Evolutionary conservation across 2,113 vertebrate genomes (phyloP).

Genomic region (Trogon surrucura): DNA sequence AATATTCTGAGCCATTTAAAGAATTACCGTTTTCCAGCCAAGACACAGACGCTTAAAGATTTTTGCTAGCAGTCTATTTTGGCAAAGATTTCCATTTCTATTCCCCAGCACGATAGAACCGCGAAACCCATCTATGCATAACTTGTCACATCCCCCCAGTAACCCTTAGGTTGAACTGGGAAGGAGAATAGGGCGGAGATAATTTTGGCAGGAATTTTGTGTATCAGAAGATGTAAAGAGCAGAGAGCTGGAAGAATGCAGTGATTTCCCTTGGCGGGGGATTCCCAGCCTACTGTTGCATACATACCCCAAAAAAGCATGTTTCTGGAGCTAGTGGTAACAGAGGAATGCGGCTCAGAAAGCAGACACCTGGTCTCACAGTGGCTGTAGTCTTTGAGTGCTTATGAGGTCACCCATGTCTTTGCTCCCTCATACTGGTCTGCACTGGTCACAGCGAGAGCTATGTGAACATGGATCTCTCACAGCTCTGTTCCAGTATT

Average conservation of each 20-base stretch:
- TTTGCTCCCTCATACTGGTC: not conserved
- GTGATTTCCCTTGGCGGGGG: not conserved
- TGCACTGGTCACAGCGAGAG: not conserved
- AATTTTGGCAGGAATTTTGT: not conserved
- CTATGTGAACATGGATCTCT: not conserved
- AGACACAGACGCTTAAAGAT: not conserved
- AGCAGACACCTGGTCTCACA: not conserved
- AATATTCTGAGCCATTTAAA: not conserved
- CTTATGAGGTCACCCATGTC: fast-evolving
- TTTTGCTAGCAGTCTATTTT: not conserved
- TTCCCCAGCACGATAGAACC: not conserved
- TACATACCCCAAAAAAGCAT: not conserved
- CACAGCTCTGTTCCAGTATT: not conserved
- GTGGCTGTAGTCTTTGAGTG: not conserved
- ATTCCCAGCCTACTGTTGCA: not conserved
- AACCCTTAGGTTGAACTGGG: not conserved
- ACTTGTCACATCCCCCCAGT: not conserved
- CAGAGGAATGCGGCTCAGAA: not conserved
- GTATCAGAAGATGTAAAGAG: not conserved
- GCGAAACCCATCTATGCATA: not conserved
- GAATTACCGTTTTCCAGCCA: constrained; percentile 10
- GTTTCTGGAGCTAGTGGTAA: not conserved
- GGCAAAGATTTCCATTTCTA: not conserved
- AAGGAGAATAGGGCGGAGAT: not conserved
- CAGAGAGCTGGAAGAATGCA: not conserved